Evolutionary conservation across 1,140 invertebrate genomes (phyloP).

Genomic region (Pogonognathellus flavescens): DNA sequence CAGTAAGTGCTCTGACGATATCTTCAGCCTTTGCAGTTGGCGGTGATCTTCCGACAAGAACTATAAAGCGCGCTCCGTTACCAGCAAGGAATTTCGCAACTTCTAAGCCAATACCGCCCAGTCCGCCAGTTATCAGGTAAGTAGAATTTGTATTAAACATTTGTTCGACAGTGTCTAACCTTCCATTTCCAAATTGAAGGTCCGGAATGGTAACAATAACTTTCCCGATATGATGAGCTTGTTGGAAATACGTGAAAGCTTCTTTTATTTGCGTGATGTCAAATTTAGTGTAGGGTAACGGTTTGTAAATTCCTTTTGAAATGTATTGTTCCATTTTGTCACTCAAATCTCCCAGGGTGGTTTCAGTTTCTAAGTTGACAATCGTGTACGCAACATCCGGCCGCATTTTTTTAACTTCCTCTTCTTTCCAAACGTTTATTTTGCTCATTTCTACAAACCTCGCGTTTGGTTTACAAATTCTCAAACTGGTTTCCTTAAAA

Average conservation of each 20-base stretch:
- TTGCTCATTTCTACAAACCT: slow-evolving; percentile 61
- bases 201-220: slow-evolving; percentile 45
- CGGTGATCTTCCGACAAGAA: slow-evolving; percentile 43
- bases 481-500: slow-evolving; percentile 60
- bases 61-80: slow-evolving; percentile 47
- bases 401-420: slow-evolving; percentile 52
- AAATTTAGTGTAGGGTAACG: slow-evolving; percentile 36
- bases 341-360: neutral
- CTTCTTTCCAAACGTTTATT: slow-evolving; percentile 56
- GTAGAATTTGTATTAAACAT: slow-evolving; percentile 51
- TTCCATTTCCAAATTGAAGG: neutral
- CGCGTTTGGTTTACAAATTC: slow-evolving; percentile 41
- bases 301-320: slow-evolving; percentile 6
- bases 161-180: neutral
- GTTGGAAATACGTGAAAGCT: slow-evolving; percentile 50
- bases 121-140: slow-evolving; percentile 57
- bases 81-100: slow-evolving; percentile 54
- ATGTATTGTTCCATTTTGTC: neutral
- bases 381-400: slow-evolving; percentile 50
- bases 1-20: neutral
- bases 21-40: slow-evolving; percentile 28
- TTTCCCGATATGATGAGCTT: slow-evolving; percentile 53
- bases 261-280: slow-evolving; percentile 31
- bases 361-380: neutral
- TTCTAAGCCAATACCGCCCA: slow-evolving; percentile 60